Evolutionary conservation across 2,888 invertebrate species (phyloP), one percentile per base, ranked within the genome.

Genomic region (Ectropis crepuscularia): DNA sequence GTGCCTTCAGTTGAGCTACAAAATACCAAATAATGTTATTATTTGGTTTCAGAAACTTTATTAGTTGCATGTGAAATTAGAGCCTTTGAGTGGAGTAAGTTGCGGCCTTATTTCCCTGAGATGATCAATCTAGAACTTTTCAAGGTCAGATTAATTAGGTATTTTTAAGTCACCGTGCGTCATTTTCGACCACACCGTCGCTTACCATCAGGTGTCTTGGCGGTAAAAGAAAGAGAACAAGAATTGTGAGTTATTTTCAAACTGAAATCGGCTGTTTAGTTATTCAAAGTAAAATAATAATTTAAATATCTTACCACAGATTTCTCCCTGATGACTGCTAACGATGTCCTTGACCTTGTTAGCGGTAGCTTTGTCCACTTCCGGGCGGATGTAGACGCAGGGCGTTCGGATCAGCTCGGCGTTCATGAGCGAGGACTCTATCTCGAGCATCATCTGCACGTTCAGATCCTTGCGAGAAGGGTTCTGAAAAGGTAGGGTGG

Each of bases 401-500:
- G 98, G 98, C 73, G 96, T 94, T 37, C 95, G 93, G 76, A 97
- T 95, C 72, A 96, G 94, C 85, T 98, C 97, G 59, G 96, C 96
- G 74, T 96, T 95, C 28, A 97, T 94, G 59, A 99, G 89, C 0
- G 96, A 94, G 69, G 97, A 96, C 82, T 98, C 98, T 62, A 98
- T 97, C 69, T 96, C 96, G 93, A 97, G 95, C 86, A 98, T 96
- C 96, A 99, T 96, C 84, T 99, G 99, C 64, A 98, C 96, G 79
- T 98, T 97, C 69, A 98, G 95, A 82, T 99, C 99, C 89, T 98
- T 96, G 42, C 98, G 95, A 2, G 97, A 96, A 1, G 98, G 97
- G 76, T 97, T 97, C 95, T 97, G 94, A 64, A 95, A 95, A 85
- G 76, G 90, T 6, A n/a, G 42, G 68, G 42, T 53, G 67, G 78